A percentile compares a stretch with the other conserved stretches of the same genome.
phyloP scores from a whole-genome alignment of 2,888 invertebrate species.

The Drosophila dives region DNA sequence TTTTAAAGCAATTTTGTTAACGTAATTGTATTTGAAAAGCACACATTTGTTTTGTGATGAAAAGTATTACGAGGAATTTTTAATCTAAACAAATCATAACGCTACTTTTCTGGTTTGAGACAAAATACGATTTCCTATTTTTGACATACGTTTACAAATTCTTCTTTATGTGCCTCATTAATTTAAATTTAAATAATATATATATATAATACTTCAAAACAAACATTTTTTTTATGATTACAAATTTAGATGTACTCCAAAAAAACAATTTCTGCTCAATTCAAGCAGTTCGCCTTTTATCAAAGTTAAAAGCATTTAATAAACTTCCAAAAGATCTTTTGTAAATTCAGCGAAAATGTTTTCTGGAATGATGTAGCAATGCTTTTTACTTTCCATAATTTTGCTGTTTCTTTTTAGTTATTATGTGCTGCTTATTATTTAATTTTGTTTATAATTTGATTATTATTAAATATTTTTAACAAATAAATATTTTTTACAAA shows the following conservation, averaged over 20 bases:
- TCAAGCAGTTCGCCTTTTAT: slow-evolving; percentile 14
- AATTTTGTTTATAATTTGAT: slow-evolving; percentile 55
- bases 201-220: slow-evolving; percentile 13
- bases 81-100: slow-evolving; percentile 27
- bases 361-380: slow-evolving; percentile 23
- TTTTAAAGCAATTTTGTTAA: slow-evolving; percentile 40
- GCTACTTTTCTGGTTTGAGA: slow-evolving; percentile 17
- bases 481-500: slow-evolving; percentile 55
- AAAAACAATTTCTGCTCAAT: slow-evolving; percentile 9
- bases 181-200: slow-evolving; percentile 25
- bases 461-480: slow-evolving; percentile 65
- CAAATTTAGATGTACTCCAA: slow-evolving; percentile 25
- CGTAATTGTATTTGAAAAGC: slow-evolving; percentile 28
- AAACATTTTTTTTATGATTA: slow-evolving; percentile 3
- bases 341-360: slow-evolving; percentile 30
- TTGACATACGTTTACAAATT: slow-evolving; percentile 60
- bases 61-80: slow-evolving; percentile 65
- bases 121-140: slow-evolving; percentile 23
- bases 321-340: slow-evolving; percentile 22
- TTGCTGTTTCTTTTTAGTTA: slow-evolving; percentile 45
- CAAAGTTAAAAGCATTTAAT: slow-evolving; percentile 18
- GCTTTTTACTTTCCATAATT: slow-evolving; percentile 33
- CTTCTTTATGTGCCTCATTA: slow-evolving; percentile 80
- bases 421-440: slow-evolving; percentile 37
- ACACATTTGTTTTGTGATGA: slow-evolving; percentile 56